Base-by-base conservation (phyloP, 2,888 invertebrate species). In the Scrobipalpa atriplicella region DNA sequence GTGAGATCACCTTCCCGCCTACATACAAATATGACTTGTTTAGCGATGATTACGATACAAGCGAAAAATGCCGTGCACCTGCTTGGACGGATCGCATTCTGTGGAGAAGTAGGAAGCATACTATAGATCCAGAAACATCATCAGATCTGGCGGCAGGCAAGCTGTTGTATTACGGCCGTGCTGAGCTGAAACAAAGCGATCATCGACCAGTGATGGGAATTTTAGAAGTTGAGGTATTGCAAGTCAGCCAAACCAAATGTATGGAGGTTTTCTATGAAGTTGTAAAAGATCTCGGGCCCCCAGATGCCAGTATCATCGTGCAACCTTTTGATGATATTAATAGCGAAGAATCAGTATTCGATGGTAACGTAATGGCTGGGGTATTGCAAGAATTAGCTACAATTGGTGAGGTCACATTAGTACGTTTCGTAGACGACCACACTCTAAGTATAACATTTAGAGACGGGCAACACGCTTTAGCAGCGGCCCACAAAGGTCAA, bases 1-100 rank as follows among this genome's bases (percentile, higher is more conserved):
- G 98, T 0, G 95, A 96, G 65, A 95, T 99, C 41, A 95, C 94
- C 58, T 99, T 99, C 85, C 95, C 97, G 13, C 99, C 99, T 0
- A 99, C 99, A 0, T 99, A 99, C 87, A 99, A 99, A 84, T 99
- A 99, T 84, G 99, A 99, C 92, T 92, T 99, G 66, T 99, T 99
- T 85, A 99, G 98, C 78, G 98, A 99, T 84, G 99, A 99, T 88
- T 99, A 99, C 84, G 99, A 99, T 85, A 99, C 99, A 0, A 99
- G 99, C 82, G 99, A 99, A 84, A 99, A 99, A 89, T 96, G 96
- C 81, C 94, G 99, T 68, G 97, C 98, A 0, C 99, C 99, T 0
- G 99, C 99, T 5, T 99, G 99, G 99, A 99, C 99, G 0, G 99
- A 99, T 88, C 94, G 99, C 70, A 95, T 99, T n/a, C 91, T 99